Conservation (phyloP, 35 echinoderm and acorn worm genomes). For the Acanthaster planci region DNA sequence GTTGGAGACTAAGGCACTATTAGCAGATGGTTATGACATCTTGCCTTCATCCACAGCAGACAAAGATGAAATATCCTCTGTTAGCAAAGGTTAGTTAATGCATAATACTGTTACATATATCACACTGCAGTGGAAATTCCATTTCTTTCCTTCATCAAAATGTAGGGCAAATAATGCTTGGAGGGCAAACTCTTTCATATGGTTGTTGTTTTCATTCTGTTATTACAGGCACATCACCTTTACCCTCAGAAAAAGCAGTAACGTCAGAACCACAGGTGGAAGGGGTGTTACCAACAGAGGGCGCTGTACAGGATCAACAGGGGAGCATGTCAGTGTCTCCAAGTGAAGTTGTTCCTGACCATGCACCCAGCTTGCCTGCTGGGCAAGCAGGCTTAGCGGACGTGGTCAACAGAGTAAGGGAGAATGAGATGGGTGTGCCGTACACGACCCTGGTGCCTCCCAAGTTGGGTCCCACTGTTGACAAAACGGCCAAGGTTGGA, state of each 20-base stretch:
- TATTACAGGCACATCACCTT: not conserved
- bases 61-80: too few species aligned
- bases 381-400: constrained; percentile 1
- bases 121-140: too few species aligned
- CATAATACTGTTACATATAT: too few species aligned
- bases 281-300: not conserved
- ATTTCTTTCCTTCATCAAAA: too few species aligned
- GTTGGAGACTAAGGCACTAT: not conserved
- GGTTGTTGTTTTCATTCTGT: not conserved
- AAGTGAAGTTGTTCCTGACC: too few species aligned
- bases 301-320: not conserved
- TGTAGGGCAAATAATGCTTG: too few species aligned
- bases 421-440: constrained; percentile 10
- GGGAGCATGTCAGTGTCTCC: not conserved
- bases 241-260: not conserved
- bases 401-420: not conserved
- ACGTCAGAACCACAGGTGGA: not conserved
- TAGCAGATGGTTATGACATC: not conserved
- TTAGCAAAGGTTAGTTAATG: too few species aligned
- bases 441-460: constrained; percentile 9
- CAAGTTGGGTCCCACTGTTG: not conserved
- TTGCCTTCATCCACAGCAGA: too few species aligned
- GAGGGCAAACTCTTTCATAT: not conserved
- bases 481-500: not conserved
- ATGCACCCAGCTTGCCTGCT: not conserved